Evolutionary conservation across 1,140 invertebrate genomes (phyloP).

Genomic region (Harlomillsia oculata): DNA sequence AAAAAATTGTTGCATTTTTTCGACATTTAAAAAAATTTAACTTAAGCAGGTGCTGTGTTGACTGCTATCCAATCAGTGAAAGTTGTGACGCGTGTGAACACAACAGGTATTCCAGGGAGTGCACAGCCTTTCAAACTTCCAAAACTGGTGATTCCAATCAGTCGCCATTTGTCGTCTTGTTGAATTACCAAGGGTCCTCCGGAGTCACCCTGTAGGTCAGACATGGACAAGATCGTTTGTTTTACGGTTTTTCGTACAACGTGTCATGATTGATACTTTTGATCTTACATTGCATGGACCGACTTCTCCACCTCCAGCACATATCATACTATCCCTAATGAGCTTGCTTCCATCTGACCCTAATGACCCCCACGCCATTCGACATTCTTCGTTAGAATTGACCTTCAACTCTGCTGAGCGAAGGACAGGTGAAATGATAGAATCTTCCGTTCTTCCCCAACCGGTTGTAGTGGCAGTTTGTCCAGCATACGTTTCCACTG

Average conservation of each 20-base stretch:
- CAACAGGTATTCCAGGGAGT: conserved; percentile 18
- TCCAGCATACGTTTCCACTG: conserved; percentile 15
- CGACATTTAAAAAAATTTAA: too few relatives aligned
- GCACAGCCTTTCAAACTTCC: conserved; percentile 26
- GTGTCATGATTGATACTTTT: background rate
- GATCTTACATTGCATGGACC: conserved; percentile 28
- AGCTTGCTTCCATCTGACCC: conserved; percentile 19
- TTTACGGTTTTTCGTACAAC: too few relatives aligned
- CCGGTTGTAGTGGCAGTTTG: conserved; percentile 16
- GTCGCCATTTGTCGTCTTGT: conserved; percentile 7
- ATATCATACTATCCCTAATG: conserved; percentile 18
- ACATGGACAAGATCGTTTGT: too few relatives aligned
- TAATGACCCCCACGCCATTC: conserved; percentile 6
- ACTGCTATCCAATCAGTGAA: conserved; percentile 27
- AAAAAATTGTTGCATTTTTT: too few relatives aligned
- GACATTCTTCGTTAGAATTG: conserved; percentile 13
- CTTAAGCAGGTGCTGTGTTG: too few relatives aligned
- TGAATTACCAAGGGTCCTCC: conserved; percentile 23
- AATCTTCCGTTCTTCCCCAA: conserved; percentile 28
- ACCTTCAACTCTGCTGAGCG: conserved; percentile 17
- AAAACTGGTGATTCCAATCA: conserved; percentile 30
- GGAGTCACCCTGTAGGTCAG: conserved; percentile 18
- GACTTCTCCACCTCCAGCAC: conserved; percentile 13
- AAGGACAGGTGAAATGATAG: conserved; percentile 26
- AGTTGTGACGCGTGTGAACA: conserved; percentile 24